Conservation (phyloP, 2,113 vertebrate species). For the Bothrops jararaca region DNA sequence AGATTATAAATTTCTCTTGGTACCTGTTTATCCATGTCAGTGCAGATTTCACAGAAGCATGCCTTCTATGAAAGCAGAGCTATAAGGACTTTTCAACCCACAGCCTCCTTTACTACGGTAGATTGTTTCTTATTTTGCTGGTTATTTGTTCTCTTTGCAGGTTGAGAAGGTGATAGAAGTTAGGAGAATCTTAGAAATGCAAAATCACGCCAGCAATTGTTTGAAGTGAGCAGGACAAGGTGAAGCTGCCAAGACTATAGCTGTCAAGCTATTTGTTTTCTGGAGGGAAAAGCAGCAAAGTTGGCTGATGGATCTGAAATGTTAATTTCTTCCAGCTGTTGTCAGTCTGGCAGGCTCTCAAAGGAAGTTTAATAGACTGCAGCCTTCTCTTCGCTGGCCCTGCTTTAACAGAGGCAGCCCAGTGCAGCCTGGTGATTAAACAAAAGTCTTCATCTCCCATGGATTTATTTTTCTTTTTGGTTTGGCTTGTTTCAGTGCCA, state of each 20-base stretch:
- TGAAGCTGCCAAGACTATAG: slow-evolving; percentile 34
- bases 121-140: neutral
- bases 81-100: neutral
- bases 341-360: slow-evolving; percentile 68
- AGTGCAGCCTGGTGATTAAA: slow-evolving; percentile 52
- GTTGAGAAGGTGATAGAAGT: neutral
- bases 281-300: slow-evolving; percentile 35
- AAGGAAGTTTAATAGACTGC: slow-evolving; percentile 69
- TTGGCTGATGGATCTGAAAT: slow-evolving; percentile 46
- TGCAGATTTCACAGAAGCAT: neutral
- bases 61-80: neutral
- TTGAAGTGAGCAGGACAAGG: slow-evolving; percentile 40
- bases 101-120: neutral
- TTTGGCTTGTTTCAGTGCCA: slow-evolving; percentile 16
- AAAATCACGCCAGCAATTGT: neutral
- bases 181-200: neutral
- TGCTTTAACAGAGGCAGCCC: neutral
- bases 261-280: slow-evolving; percentile 20
- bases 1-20: neutral
- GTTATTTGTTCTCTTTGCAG: slow-evolving; percentile 39
- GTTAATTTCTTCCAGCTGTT: slow-evolving; percentile 69
- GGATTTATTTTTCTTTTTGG: slow-evolving; percentile 40
- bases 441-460: slow-evolving; percentile 48
- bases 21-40: neutral
- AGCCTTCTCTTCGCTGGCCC: slow-evolving; percentile 41